Conservation (phyloP, 2,888 invertebrate genomes). For the Zhengitettix transpicula region DNA sequence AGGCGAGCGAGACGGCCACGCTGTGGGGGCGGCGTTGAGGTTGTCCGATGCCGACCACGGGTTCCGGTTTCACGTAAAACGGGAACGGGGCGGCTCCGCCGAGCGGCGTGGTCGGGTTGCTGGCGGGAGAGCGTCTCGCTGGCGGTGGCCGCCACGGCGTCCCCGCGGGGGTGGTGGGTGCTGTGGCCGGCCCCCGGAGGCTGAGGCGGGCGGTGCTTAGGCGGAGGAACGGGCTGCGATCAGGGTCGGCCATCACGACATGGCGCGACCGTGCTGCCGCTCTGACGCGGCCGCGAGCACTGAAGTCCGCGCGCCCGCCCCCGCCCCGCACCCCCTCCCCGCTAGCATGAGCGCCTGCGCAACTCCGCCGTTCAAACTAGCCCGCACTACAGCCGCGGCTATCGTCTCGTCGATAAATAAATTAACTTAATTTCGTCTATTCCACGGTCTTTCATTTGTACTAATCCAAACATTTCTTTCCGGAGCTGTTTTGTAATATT, state of each 20-base stretch:
- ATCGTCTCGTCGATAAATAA: too few species aligned
- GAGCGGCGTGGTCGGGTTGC: slow-evolving; percentile 3
- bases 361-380: slow-evolving; percentile 15
- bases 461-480: too few species aligned
- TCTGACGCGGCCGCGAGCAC: background rate
- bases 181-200: slow-evolving; percentile 1
- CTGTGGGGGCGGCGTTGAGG: slow-evolving; percentile 16
- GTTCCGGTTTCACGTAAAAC: slow-evolving; percentile 28
- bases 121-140: too few species aligned
- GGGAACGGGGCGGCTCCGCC: slow-evolving; percentile 16
- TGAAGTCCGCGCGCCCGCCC: slow-evolving; percentile 12
- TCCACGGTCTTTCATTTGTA: too few species aligned
- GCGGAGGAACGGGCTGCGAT: background rate
- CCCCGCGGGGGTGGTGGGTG: slow-evolving; percentile 7
- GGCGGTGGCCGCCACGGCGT: background rate
- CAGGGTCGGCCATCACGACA: background rate
- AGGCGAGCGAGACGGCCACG: slow-evolving; percentile 25
- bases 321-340: slow-evolving; percentile 11
- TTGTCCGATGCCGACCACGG: slow-evolving; percentile 5
- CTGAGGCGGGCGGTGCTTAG: background rate
- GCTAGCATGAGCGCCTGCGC: background rate
- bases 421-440: too few species aligned
- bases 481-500: too few species aligned
- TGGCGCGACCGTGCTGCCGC: background rate
- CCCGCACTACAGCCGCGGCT: slow-evolving; percentile 3